Base-by-base conservation (phyloP, 2,797 vertebrate species). In the Aeoliscus strigatus region DNA sequence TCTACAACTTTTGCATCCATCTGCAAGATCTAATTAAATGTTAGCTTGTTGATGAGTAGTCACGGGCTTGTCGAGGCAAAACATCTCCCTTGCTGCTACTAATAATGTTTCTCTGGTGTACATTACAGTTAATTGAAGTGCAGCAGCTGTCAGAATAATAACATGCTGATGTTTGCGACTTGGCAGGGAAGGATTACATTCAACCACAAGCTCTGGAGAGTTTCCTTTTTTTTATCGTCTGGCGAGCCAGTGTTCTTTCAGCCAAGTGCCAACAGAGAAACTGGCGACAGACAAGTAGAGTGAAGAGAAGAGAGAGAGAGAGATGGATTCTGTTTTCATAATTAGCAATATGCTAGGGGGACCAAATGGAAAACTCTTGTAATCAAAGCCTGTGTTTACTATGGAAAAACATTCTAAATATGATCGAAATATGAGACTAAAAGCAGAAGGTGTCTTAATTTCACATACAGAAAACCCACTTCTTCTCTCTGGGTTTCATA, bases 111-210 rank as follows among this genome's bases (percentile, higher is more conserved):
- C 75, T 82, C 75, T 80, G 71, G 82, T 77, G 78, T 77, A 65
- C 79, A 82, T 87, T 85, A 82, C 75, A 71, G 61, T 78, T 83
- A 82, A 87, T 82, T 85, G 80, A 81, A 83, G 81, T 80, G 68
- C 79, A 80, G 81, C 81, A 81, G 73, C 83, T 87, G 86, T 87
- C 85, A 83, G 77, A 86, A 81, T 84, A 81, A 88, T 87, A 86
- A 85, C 80, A 86, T 69, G 80, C 80, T 79, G 67, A 82, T 84
- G 78, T 80, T 79, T 75, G 82, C 59, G 50, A 70, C 74, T 83
- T 86, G 83, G 81, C 79, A 81, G 70, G 43, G 65, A 71, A 52
- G 58, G 56, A 66, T 72, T 66, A 80, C 64, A 40, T 55, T 79
- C 53, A 42, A 63, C 76, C 84, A 61, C 80, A 80, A 66, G 66